Evolutionary conservation across 2,113 vertebrate species (phyloP).

Genomic region (Gulo gulo): DNA sequence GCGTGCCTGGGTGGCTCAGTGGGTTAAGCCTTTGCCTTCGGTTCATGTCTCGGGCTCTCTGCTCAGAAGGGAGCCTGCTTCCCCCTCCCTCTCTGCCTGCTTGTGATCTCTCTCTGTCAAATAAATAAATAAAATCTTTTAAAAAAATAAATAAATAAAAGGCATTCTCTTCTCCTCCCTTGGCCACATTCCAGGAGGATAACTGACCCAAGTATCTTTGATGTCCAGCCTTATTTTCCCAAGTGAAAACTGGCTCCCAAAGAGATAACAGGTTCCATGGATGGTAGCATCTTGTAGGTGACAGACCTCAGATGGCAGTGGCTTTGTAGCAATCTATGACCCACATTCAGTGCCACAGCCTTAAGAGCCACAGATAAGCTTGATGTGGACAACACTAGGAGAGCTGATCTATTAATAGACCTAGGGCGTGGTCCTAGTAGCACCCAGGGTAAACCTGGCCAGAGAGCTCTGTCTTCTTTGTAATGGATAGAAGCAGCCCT

Average conservation of each 20-base stretch:
- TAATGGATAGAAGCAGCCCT: background rate
- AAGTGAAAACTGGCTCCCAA: background rate
- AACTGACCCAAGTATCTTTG: background rate
- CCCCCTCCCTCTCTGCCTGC: too few relatives aligned
- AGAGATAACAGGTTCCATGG: background rate
- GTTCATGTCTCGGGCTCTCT: too few relatives aligned
- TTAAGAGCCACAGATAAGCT: background rate
- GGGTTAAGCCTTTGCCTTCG: too few relatives aligned
- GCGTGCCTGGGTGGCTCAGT: too few relatives aligned
- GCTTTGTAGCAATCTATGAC: background rate
- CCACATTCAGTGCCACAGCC: background rate
- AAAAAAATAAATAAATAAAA: background rate
- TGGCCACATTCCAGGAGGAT: background rate
- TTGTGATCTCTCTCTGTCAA: too few relatives aligned
- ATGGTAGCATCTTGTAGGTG: background rate
- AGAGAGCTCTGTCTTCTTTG: background rate
- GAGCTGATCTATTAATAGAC: background rate
- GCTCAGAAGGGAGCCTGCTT: too few relatives aligned
- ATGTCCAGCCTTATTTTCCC: background rate
- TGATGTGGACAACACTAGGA: background rate
- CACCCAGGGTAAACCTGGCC: background rate
- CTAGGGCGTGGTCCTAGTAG: background rate
- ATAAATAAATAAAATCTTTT: too few relatives aligned
- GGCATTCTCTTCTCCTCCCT: background rate
- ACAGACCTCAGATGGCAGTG: background rate